These are phyloP conservation scores for Aphaenogaster rudis DNA, from an alignment of 1,140 invertebrate species.

Conservation along the genomic window DNA sequence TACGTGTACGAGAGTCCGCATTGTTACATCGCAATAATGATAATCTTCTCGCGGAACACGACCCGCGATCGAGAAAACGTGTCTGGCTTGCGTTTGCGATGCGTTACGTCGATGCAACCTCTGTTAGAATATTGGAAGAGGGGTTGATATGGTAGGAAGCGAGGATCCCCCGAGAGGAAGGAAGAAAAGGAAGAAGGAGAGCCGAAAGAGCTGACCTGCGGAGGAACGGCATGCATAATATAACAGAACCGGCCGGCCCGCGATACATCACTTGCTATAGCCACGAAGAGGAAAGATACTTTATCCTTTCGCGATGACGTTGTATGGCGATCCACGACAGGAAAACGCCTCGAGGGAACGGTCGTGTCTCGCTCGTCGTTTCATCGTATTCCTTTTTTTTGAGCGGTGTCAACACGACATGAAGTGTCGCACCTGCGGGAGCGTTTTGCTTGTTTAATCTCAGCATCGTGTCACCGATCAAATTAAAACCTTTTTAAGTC, in stretches of 20 bases:
- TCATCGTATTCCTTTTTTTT: constrained; percentile 21
- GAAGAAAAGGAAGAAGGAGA: neutral
- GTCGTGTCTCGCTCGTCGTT: constrained; percentile 9
- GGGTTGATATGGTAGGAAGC: neutral
- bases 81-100: neutral
- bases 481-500: constrained; percentile 19
- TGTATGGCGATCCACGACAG: constrained; percentile 27
- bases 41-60: constrained; percentile 30
- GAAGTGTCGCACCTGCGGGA: constrained; percentile 37
- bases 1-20: neutral
- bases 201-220: constrained; percentile 41
- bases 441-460: constrained; percentile 49
- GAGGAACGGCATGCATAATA: constrained; percentile 70
- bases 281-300: constrained; percentile 46
- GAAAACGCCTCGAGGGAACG: constrained; percentile 12
- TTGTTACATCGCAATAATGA: constrained; percentile 41
- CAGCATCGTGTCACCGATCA: constrained; percentile 12
- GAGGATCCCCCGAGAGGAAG: neutral
- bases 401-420: neutral
- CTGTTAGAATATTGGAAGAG: constrained; percentile 12
- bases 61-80: neutral
- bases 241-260: constrained; percentile 58
- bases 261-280: constrained; percentile 66
- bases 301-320: constrained; percentile 35
- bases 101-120: constrained; percentile 12